phyloP scores from a whole-genome alignment of 2,797 vertebrate species.

The Gorsachius magnificus region DNA sequence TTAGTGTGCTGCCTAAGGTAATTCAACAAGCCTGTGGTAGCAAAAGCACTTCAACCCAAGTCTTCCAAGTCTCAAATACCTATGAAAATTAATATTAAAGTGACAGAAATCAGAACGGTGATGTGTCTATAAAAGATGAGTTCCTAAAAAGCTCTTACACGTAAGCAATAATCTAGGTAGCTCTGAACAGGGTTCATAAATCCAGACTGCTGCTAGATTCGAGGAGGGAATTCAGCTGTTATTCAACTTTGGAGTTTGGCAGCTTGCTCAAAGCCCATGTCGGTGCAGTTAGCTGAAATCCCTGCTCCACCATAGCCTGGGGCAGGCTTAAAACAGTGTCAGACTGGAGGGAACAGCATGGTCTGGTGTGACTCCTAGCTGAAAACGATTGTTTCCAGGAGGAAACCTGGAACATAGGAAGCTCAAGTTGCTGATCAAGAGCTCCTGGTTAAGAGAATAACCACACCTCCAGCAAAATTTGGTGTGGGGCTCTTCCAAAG shows the following conservation, averaged over 20 bases:
- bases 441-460: not conserved
- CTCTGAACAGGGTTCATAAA: constrained; percentile 10
- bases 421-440: not conserved
- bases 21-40: not conserved
- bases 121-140: not conserved
- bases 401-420: not conserved
- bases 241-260: not conserved
- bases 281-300: not conserved
- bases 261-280: constrained; percentile 12
- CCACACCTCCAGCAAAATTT: not conserved
- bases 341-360: not conserved
- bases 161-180: not conserved
- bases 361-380: not conserved
- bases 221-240: constrained; percentile 28
- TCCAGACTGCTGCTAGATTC: not conserved
- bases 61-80: not conserved
- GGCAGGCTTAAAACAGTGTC: not conserved
- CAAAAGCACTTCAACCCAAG: not conserved
- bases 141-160: constrained; percentile 15
- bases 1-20: not conserved
- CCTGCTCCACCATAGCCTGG: not conserved
- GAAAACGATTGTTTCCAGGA: not conserved
- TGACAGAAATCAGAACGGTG: not conserved
- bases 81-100: not conserved
- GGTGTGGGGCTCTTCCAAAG: not conserved